Base-by-base conservation (phyloP, 2,113 vertebrate genomes). In the Sclerurus mexicanus region DNA sequence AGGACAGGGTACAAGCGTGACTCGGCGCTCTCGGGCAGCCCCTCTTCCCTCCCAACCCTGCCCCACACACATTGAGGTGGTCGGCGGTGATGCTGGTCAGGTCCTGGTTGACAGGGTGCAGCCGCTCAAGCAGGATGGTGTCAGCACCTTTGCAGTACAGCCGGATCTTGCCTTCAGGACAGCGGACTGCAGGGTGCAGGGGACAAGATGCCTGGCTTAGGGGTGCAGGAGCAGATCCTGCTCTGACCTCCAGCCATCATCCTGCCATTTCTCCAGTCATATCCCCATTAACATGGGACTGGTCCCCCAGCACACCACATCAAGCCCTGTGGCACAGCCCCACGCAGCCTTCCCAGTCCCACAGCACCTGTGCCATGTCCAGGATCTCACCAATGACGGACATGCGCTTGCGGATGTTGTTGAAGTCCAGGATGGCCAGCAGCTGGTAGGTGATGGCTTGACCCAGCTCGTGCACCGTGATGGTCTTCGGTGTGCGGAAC, bases 141-240 rank as follows among this genome's bases (percentile, higher is more conserved):
- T 99, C 99, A 0, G 99, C 99, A 1, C 99, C 99, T 95, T 99
- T 99, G 97, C 99, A 99, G 98, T 99, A 99, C n/a, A 99, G 98
- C 7, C 99, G 98, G 92, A 99, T 99, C 90, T 97, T 98, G n/a
- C 99, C 99, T 95, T 99, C 98, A 1, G 99, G 98, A 92, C 98
- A 98, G 66, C 99, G 98, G 28, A 99, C 99, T 99, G 60, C 0
- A 0, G 17, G n/a, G 21, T 52, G 39, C 40, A 30, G 23, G 30
- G 68, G 23, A 52, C 55, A 52, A 35, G 13, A 4, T 14, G 40
- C n/a, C 27, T 19, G 66, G 40, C 53, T 59, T 33, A 7, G 60
- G 46, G n/a, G 31, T 5, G 46, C 30, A 39, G 63, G 9, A 66
- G n/a, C 11, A 25, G 44, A 6, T 40, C 37, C n/a, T 4, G 1